Base-by-base conservation (phyloP, 2,888 invertebrate genomes). In the Augiades crinisus region DNA sequence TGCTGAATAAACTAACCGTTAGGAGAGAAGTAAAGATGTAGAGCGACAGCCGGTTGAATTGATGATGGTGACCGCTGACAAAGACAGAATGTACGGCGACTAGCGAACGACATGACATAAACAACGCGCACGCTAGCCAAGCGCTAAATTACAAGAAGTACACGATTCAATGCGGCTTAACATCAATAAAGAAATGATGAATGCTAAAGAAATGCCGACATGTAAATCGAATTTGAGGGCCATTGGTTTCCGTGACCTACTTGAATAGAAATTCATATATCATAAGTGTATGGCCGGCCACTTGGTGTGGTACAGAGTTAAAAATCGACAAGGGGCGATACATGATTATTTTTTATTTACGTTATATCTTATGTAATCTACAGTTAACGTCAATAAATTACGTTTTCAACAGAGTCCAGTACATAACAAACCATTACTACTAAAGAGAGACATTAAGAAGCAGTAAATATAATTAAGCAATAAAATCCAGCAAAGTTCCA, bases 61-160 rank as follows among this genome's bases (percentile, higher is more conserved):
- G 65, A 69, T 73, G 67, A 63, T 65, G 61, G 63, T 59, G 59
- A 63, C 56, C 55, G 40, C 57, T 63, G 62, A 61, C 67, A 62
- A 60, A 62, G 62, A 69, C 64, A 54, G 56, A 58, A 56, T 59
- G 58, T 62, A 61, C 54, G 64, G 64, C 62, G 62, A 64, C 63
- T 64, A 65, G 68, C 63, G 59, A 61, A 65, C 64, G 60, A 58
- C 56, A 56, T 37, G 54, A 31, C 49, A 53, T 51, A 49, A 49
- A 58, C 54, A 56, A 58, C 53, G 51, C 44, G 50, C 50, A 51
- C 50, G 50, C 43, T 51, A 44, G 43, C 44, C 36, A 37, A 44
- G 44, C 50, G 50, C 50, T 51, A 51, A 51, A 51, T 51, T 43
- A 44, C 44, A 36, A 44, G 41, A 34, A 49, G 34, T 44, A 45